Conservation (phyloP, 2,113 vertebrate genomes). For the Eubucco bourcierii region DNA sequence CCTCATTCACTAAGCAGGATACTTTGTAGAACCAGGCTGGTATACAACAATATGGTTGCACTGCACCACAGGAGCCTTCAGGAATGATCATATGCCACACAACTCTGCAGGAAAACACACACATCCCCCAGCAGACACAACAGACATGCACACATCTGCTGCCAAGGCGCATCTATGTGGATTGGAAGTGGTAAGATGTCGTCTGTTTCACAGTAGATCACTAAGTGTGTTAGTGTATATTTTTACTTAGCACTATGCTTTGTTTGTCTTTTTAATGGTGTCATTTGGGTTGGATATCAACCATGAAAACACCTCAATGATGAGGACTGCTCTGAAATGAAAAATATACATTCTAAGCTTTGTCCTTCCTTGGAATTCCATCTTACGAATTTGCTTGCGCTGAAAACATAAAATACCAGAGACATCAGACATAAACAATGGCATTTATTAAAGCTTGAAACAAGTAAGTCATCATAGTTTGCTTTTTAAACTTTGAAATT, state of each 20-base stretch:
- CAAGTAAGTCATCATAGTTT: neutral
- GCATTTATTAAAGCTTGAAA: constrained; percentile 65
- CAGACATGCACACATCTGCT: neutral
- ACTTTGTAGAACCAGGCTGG: no score
- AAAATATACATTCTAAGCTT: neutral
- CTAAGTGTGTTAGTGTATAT: neutral
- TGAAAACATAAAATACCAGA: neutral
- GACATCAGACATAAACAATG: constrained; percentile 12
- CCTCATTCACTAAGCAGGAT: no score
- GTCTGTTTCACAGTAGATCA: neutral
- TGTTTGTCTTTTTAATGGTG: neutral
- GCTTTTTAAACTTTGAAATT: constrained; percentile 13
- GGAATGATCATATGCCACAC: neutral
- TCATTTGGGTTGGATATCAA: neutral
- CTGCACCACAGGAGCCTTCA: no score
- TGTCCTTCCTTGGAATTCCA: neutral
- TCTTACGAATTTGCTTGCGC: neutral
- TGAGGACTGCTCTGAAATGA: neutral
- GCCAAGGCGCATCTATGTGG: neutral
- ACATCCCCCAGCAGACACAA: neutral
- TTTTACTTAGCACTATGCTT: neutral
- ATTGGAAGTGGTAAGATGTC: neutral
- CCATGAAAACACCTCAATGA: neutral
- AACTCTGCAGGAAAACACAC: neutral
- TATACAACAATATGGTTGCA: no score